Evolutionary conservation across 1,140 invertebrate species (phyloP).

Genomic region (Trichonephila clavata): DNA sequence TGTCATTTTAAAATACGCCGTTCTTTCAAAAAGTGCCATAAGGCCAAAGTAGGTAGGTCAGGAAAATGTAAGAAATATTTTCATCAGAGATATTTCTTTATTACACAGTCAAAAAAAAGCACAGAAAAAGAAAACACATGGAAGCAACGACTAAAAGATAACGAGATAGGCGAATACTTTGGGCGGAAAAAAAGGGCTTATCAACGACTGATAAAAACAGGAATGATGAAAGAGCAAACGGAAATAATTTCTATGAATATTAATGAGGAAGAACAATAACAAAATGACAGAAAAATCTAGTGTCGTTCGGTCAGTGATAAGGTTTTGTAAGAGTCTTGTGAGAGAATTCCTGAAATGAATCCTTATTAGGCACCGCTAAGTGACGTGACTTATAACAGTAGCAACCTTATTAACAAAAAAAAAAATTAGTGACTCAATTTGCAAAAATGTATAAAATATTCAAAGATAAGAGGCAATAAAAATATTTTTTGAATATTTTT

Average conservation of each 20-base stretch:
- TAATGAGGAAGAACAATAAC: slow-evolving; percentile 57
- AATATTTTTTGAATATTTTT: too few species aligned
- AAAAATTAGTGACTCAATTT: too few species aligned
- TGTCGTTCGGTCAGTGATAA: slow-evolving; percentile 29
- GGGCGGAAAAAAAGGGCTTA: background rate
- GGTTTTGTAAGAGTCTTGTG: background rate
- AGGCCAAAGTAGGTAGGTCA: background rate
- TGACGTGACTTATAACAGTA: too few species aligned
- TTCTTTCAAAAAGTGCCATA: background rate
- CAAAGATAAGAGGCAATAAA: too few species aligned
- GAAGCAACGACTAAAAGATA: background rate
- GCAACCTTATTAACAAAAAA: background rate
- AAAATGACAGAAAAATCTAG: background rate
- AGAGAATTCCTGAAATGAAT: background rate
- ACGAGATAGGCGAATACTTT: slow-evolving; percentile 2
- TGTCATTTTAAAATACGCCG: too few species aligned
- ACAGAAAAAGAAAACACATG: background rate
- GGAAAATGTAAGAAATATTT: background rate
- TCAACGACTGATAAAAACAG: background rate
- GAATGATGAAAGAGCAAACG: slow-evolving; percentile 23
- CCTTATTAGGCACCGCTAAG: background rate
- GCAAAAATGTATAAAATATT: too few species aligned
- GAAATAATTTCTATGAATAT: slow-evolving; percentile 60
- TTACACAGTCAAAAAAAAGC: background rate
- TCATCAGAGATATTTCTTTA: background rate